Evolutionary conservation across 1,140 invertebrate species (phyloP).

Genomic region (Eubasilissa regina): DNA sequence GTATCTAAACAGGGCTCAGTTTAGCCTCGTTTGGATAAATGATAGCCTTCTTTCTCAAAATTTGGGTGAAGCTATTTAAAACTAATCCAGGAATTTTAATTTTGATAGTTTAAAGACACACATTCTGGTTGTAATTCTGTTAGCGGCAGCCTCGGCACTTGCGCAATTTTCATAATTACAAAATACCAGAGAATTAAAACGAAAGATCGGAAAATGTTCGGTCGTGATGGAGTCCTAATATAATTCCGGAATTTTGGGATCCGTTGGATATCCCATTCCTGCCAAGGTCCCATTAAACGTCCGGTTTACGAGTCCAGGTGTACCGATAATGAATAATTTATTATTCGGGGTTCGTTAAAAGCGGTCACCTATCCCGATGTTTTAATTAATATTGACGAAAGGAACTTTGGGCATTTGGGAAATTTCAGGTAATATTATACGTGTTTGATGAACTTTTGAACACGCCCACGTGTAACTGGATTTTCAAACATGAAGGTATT

Average conservation of each 20-base stretch:
- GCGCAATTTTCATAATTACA: conserved; percentile 28
- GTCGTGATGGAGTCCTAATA: conserved; percentile 40
- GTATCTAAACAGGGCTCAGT: no score
- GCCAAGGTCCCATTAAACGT: conserved; percentile 23
- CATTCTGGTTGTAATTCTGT: not conserved
- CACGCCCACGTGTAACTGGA: no score
- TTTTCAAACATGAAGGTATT: no score
- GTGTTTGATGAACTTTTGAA: no score
- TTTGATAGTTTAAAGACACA: no score
- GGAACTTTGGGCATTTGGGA: no score
- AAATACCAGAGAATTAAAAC: conserved; percentile 34
- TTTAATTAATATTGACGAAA: conserved; percentile 59
- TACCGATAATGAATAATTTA: conserved; percentile 59
- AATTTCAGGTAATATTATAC: no score
- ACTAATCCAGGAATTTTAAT: no score
- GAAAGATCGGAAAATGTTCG: conserved; percentile 7
- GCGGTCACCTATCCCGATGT: conserved; percentile 44
- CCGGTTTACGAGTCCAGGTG: conserved; percentile 52
- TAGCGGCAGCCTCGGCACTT: not conserved
- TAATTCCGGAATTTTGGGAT: conserved; percentile 28
- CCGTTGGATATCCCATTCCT: not conserved
- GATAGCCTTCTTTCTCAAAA: no score
- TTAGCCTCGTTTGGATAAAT: no score
- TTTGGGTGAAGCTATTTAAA: no score
- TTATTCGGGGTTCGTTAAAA: conserved; percentile 50